A percentile compares a stretch with the other conserved stretches of the same genome.
phyloP scores from a whole-genome alignment of 64 coral and sea anemone genomes.

The Montipora foliosa region DNA sequence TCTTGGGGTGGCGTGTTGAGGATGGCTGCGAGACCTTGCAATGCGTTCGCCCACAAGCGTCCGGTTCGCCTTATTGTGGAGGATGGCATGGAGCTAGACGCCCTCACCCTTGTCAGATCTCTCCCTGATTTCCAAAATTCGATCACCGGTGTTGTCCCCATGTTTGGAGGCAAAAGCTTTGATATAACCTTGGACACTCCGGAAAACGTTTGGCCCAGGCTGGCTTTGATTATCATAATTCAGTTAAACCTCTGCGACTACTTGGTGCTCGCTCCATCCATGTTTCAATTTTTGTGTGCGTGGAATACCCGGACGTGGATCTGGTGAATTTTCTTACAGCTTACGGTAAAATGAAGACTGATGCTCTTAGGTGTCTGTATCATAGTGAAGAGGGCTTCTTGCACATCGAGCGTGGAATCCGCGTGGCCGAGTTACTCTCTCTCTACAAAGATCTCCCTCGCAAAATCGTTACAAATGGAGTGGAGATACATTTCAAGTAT shows the following conservation, averaged over 20 bases:
- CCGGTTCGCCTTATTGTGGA: not conserved
- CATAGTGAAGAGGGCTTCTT: not conserved
- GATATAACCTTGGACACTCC: not conserved
- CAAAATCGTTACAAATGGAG: fast-evolving
- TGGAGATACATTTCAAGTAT: not conserved
- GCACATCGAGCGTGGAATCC: not conserved
- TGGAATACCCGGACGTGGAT: not conserved
- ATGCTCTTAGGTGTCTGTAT: not conserved
- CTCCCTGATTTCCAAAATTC: not conserved
- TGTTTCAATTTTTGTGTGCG: not conserved
- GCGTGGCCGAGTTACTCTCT: not conserved
- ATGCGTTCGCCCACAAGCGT: not conserved
- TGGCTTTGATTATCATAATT: not conserved
- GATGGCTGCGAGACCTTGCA: not conserved
- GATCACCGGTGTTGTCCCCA: not conserved
- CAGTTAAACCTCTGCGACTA: not conserved
- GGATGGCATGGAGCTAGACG: not conserved
- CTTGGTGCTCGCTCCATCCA: not conserved
- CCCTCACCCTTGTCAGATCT: not conserved
- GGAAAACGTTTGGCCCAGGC: not conserved
- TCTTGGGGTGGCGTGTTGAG: too few relatives aligned
- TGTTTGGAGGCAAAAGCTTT: not conserved
- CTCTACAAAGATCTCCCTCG: not conserved
- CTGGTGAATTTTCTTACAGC: fast-evolving
- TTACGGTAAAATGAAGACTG: not conserved